phyloP scores from a whole-genome alignment of 2,888 invertebrate genomes.

The Drosophila nigritarsus region DNA sequence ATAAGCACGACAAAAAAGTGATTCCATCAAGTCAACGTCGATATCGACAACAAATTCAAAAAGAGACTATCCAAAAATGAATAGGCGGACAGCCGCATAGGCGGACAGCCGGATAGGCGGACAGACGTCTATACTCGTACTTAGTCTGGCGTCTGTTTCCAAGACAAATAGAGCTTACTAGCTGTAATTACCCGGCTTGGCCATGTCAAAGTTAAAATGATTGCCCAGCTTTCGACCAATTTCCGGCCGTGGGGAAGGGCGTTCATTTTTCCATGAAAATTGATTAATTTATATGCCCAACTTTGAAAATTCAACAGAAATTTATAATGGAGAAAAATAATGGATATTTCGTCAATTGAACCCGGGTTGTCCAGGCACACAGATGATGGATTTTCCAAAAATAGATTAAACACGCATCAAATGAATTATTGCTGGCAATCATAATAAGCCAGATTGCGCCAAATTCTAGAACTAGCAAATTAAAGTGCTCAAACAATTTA shows the following conservation, averaged over 20 bases:
- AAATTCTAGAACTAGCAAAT: neutral
- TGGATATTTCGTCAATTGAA: constrained; percentile 6
- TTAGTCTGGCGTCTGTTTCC: neutral
- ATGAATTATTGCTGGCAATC: constrained; percentile 2
- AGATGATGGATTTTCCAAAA: constrained; percentile 1
- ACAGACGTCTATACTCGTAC: neutral
- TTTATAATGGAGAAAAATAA: constrained; percentile 10
- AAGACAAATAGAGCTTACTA: constrained; percentile 19
- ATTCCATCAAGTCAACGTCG: neutral
- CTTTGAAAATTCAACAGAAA: constrained; percentile 10
- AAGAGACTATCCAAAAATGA: neutral
- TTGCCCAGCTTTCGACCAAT: constrained; percentile 6
- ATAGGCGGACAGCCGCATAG: neutral
- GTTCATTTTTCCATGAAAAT: constrained; percentile 6
- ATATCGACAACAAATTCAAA: neutral
- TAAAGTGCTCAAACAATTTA: neutral
- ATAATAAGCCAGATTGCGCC: neutral
- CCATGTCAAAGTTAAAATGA: constrained; percentile 15
- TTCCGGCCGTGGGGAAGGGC: neutral
- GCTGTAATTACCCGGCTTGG: constrained; percentile 18
- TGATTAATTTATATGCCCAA: constrained; percentile 13
- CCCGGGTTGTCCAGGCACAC: neutral
- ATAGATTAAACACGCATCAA: constrained; percentile 8
- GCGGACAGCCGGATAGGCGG: neutral
- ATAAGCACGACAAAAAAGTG: neutral